phyloP scores from a whole-genome alignment of 2,888 invertebrate species.

The Oligia strigilis region DNA sequence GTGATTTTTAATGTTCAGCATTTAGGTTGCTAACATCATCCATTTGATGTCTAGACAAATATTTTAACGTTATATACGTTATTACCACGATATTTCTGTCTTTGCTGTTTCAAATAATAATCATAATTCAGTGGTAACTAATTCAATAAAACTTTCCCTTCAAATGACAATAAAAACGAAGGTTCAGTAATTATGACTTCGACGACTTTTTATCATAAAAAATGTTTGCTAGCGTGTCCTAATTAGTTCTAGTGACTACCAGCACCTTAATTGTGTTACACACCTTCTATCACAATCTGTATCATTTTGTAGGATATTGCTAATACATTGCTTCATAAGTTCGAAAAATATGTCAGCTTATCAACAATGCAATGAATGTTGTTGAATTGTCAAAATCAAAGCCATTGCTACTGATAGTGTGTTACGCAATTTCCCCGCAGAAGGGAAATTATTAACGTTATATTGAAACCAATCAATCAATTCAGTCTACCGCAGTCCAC shows the following conservation, averaged over 20 bases:
- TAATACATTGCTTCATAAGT: too few relatives aligned
- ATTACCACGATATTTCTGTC: conserved; percentile 16
- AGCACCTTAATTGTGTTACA: neutral
- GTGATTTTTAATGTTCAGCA: conserved; percentile 32
- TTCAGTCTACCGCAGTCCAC: neutral
- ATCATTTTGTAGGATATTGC: too few relatives aligned
- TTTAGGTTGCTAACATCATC: conserved; percentile 23
- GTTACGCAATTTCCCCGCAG: too few relatives aligned
- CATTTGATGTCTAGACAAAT: conserved; percentile 52
- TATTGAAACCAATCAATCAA: neutral
- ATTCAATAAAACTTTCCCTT: neutral
- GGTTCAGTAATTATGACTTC: neutral
- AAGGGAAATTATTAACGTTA: neutral
- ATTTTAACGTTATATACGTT: conserved; percentile 24
- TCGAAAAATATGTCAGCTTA: too few relatives aligned
- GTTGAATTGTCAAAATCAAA: too few relatives aligned
- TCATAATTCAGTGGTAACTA: conserved; percentile 8
- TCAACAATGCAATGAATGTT: too few relatives aligned
- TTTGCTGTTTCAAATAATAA: neutral
- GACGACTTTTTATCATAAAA: neutral
- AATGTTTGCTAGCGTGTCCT: neutral
- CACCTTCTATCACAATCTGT: too few relatives aligned
- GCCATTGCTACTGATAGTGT: too few relatives aligned
- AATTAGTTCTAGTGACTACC: neutral
- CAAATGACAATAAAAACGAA: conserved; percentile 2